These are phyloP conservation scores for Chiloscyllium punctatum DNA, from an alignment of 2,797 vertebrate genomes.

Conservation along the genomic window DNA sequence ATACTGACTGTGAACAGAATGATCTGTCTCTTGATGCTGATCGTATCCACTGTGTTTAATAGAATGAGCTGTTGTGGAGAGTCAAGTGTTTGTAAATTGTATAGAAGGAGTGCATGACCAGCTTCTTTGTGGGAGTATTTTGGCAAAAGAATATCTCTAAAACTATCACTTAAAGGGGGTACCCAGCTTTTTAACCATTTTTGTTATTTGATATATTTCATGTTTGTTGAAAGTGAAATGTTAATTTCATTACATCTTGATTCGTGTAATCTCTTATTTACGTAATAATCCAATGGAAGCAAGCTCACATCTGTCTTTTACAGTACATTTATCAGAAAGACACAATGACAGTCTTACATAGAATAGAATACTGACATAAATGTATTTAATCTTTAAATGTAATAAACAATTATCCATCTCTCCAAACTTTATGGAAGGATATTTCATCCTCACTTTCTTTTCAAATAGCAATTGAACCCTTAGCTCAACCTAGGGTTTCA, in stretches of 20 bases:
- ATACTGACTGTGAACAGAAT: conserved; percentile 34
- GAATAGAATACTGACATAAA: not conserved
- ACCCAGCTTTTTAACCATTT: not conserved
- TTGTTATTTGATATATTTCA: conserved; percentile 28
- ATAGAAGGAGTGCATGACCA: conserved; percentile 63
- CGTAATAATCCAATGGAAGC: not conserved
- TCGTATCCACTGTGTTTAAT: conserved; percentile 31
- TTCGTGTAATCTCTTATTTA: not conserved
- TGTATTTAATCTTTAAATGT: not conserved
- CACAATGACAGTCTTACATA: not conserved
- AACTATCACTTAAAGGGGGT: conserved; percentile 9
- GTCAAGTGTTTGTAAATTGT: conserved; percentile 57
- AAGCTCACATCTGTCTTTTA: conserved; percentile 22
- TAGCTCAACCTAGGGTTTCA: not conserved
- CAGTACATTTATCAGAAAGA: not conserved
- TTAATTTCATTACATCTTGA: conserved; percentile 20
- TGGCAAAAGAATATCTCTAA: not conserved
- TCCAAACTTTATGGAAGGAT: not conserved
- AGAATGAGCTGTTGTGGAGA: not conserved
- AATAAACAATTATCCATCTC: not conserved
- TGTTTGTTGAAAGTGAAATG: conserved; percentile 28
- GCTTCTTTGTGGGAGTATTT: conserved; percentile 57
- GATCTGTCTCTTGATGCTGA: conserved; percentile 30
- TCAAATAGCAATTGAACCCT: not conserved
- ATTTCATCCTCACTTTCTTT: not conserved